Percentiles rank a stretch among this genome's conserved stretches.
Evolutionary conservation across 2,888 invertebrate genomes (phyloP).

Genomic region (Drosophila meridiana): DNA sequence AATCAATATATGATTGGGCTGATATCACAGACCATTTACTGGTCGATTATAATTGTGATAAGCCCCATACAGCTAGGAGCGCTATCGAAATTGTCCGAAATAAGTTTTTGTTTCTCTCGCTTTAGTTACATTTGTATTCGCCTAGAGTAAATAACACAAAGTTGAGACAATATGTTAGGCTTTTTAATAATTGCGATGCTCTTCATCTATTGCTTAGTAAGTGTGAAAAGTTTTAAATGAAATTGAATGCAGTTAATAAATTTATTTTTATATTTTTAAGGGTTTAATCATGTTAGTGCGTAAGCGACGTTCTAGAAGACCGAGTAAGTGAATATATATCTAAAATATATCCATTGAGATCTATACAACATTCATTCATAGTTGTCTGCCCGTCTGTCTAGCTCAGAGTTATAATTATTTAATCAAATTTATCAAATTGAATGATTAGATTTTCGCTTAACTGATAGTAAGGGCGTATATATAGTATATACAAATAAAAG

Average conservation of each 20-base stretch:
- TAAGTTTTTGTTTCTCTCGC: not conserved
- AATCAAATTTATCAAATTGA: not conserved
- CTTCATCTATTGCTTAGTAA: slow-evolving; percentile 20
- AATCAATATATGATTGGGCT: not conserved
- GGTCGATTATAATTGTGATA: slow-evolving; percentile 15
- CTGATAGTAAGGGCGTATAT: not conserved
- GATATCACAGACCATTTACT: not conserved
- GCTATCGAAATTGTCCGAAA: not conserved
- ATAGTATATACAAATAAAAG: not conserved
- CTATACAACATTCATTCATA: not conserved
- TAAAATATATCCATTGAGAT: not conserved
- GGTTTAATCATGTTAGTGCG: not conserved
- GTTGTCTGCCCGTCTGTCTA: not conserved
- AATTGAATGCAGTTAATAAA: too few species aligned
- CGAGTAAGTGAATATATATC: not conserved
- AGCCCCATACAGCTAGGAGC: not conserved
- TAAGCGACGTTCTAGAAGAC: not conserved
- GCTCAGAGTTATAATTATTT: not conserved
- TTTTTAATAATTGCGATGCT: not conserved
- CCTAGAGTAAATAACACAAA: not conserved
- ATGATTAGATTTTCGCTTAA: slow-evolving; percentile 5
- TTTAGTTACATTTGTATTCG: slow-evolving; percentile 6
- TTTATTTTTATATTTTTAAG: too few species aligned
- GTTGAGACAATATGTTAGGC: not conserved
- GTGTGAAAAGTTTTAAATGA: not conserved